Base-by-base conservation (phyloP, 2,888 invertebrate species). In the Eupsilia transversa region DNA sequence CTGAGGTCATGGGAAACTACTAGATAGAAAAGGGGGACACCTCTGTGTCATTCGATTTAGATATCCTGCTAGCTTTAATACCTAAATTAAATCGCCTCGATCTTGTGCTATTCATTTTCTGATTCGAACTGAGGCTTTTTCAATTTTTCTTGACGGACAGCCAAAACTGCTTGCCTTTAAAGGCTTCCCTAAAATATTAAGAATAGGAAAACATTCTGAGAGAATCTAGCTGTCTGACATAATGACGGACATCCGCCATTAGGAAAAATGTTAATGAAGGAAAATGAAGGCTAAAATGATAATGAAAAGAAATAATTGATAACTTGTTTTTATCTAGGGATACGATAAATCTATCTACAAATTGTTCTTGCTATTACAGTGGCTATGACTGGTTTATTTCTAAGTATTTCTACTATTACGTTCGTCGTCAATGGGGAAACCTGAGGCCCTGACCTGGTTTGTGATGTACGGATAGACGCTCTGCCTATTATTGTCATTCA, bases 371-470 rank as follows among this genome's bases (percentile, higher is more conserved):
- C 12, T 30, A n/a, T 49, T 49, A 5, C 23, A 38, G n/a, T 60
- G 12, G 0, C 33, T 66, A 43, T 52, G 59, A 64, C 64, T 63
- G 0, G 12, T 5, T 41, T 23, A 17, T 30, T 78, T 77, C 74
- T 43, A 30, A 72, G 80, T 80, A 60, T 52, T 59, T 43, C 10
- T 78, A 59, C 63, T 59, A n/a, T n/a, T 30, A 52, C 57, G 41
- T 46, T 49, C 20, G 27, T 17, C 7, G 33, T 20, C 52, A 54
- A 38, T 74, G 59, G 77, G 74, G 74, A 80, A 77, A 77, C 38
- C 52, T 10, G 0, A 33, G 46, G n/a, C 74, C 77, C 0, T 77
- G 77, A 80, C 77, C 77, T 80, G 64, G 74, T 30, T 80, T 54
- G 14, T 43, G 43, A 46, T 73, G 43, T 38, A 41, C 27, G n/a